Conservation (phyloP, 2,888 invertebrate genomes). For the Margaritifera margaritifera region DNA sequence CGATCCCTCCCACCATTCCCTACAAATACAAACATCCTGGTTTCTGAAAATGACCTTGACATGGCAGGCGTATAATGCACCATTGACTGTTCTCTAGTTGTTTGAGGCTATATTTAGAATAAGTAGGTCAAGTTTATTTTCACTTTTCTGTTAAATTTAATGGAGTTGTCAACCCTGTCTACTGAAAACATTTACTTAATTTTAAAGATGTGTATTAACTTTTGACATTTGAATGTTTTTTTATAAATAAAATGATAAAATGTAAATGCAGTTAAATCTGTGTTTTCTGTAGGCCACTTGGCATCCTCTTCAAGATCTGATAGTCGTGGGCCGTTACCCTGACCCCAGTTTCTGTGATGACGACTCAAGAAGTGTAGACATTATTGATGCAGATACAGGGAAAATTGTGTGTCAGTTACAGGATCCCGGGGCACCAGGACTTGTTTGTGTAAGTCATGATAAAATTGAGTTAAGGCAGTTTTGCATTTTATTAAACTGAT, state of each 20-base stretch:
- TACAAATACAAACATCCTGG: no score
- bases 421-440: conserved; percentile 50
- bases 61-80: no score
- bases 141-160: no score
- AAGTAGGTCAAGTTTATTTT: no score
- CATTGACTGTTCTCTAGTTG: no score
- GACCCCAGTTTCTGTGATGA: conserved; percentile 63
- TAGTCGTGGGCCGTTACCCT: conserved; percentile 73
- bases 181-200: no score
- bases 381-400: conserved; percentile 69
- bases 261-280: neutral
- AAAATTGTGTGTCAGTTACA: conserved; percentile 55
- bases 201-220: no score
- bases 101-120: no score
- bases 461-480: neutral
- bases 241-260: neutral
- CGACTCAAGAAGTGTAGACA: conserved; percentile 70
- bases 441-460: conserved; percentile 52
- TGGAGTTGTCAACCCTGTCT: no score
- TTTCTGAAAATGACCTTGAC: no score
- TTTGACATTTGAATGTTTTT: no score
- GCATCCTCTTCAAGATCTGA: conserved; percentile 73
- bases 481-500: neutral
- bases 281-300: conserved; percentile 69
- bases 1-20: no score